phyloP scores from a whole-genome alignment of 2,797 vertebrate genomes.

The Aplochiton taeniatus region DNA sequence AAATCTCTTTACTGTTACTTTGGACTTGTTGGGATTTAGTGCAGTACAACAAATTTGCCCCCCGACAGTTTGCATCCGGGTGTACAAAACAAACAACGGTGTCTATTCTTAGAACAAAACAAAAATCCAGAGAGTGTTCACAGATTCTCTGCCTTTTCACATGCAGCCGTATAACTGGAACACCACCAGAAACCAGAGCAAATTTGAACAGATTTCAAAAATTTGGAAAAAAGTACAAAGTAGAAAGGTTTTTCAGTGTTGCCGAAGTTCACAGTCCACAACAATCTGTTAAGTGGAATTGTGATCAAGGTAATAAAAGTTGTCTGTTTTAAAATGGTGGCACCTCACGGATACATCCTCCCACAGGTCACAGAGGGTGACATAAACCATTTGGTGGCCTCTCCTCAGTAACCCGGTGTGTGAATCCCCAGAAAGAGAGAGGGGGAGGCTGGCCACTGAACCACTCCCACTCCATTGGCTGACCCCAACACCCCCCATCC shows the following conservation, averaged over 20 bases:
- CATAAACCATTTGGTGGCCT: neutral
- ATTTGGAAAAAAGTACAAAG: too few relatives aligned
- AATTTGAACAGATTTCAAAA: too few relatives aligned
- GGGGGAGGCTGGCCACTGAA: slow-evolving; percentile 34
- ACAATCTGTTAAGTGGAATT: neutral
- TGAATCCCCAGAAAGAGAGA: neutral
- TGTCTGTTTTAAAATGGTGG: neutral
- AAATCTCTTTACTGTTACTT: too few relatives aligned
- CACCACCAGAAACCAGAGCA: too few relatives aligned
- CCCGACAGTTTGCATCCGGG: neutral
- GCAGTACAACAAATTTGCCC: slow-evolving; percentile 6
- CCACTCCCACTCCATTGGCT: neutral
- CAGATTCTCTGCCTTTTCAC: neutral
- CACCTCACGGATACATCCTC: neutral
- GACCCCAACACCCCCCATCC: slow-evolving; percentile 1
- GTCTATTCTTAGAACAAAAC: neutral
- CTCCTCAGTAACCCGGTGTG: neutral
- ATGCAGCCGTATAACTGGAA: neutral
- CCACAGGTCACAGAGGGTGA: slow-evolving; percentile 5
- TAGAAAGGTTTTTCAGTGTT: neutral
- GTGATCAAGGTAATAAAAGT: neutral
- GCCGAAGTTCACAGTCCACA: neutral
- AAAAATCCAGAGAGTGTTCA: neutral
- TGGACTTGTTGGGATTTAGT: neutral
- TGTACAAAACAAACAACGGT: neutral